Conservation (phyloP, 30 jellyfish, hydroid and myxozoan species). For the Turritopsis rubra region DNA sequence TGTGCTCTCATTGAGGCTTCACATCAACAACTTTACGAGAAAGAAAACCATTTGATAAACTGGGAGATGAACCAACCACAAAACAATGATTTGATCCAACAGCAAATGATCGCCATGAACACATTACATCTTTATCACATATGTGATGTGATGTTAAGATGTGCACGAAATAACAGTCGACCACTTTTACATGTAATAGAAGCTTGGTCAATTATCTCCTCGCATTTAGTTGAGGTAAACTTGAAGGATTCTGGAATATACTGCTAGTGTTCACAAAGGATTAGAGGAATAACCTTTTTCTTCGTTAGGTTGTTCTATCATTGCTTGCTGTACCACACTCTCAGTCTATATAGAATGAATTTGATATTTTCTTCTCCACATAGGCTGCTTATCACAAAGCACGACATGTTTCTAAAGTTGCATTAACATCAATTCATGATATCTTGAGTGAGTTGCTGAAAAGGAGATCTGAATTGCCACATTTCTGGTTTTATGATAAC, state of each 20-base stretch:
- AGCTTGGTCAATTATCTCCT: conserved; percentile 80
- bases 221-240: conserved; percentile 88
- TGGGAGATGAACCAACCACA: neutral
- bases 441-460: conserved; percentile 78
- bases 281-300: too few relatives aligned
- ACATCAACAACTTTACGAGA: conserved; percentile 69
- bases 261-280: too few relatives aligned
- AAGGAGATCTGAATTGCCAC: conserved; percentile 80
- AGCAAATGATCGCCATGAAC: conserved; percentile 42
- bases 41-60: conserved; percentile 16
- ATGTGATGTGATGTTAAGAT: conserved; percentile 91
- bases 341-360: too few relatives aligned
- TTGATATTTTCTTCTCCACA: neutral
- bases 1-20: conserved; percentile 71
- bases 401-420: conserved; percentile 92
- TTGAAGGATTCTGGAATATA: too few relatives aligned
- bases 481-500: conserved; percentile 91
- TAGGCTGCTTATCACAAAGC: conserved; percentile 84
- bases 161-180: conserved; percentile 76
- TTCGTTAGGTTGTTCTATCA: too few relatives aligned
- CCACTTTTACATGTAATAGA: conserved; percentile 79
- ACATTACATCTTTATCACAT: conserved; percentile 89
- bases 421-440: conserved; percentile 94
- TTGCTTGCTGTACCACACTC: too few relatives aligned
- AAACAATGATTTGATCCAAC: neutral